Evolutionary conservation across 2,888 invertebrate genomes (phyloP), one percentile per base, ranked within the genome.

Genomic region (Drosophila paramelanica): DNA sequence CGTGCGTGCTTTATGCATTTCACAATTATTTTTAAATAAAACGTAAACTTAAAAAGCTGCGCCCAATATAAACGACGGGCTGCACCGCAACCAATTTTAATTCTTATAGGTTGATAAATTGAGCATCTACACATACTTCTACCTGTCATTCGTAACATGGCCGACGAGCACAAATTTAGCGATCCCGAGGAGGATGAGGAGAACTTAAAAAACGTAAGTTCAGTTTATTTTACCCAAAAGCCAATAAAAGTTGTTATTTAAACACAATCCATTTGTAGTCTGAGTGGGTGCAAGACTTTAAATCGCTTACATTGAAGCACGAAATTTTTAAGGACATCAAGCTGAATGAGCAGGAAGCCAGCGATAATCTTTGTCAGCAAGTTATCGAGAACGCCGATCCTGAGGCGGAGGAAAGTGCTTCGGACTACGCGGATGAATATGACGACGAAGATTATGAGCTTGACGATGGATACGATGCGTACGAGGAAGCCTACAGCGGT

Each of bases 141-240:
- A 10, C 13, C 31, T 39, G 25, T n/a, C 42, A 53, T 56, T 58
- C 23, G 7, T 5, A 69, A 47, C 25, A 89, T 85, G 87, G 67
- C 58, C 17, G 70, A 86, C 50, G 67, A 65, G 31, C 92, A 92
- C 64, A 91, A 91, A 67, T 92, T 89, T 66, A 92, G 92, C 65
- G 92, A 92, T 73, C 90, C 92, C 0, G 92, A 92, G 13, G 91
- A 91, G 51, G 91, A 91, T 17, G 89, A 89, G 3, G 70, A 68
- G 5, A 73, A 60, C 0, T 49, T 86, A 8, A 57, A 75, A 43
- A 68, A 62, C 5, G 86, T 82, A 52, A 71, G 74, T 27, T 45
- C 1, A 31, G 13, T 0, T 47, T 0, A 6, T 14, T 11, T 17
- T 43, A 43, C 43, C 27, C 3, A 25, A 36, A 14, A 39, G 2